Conservation (phyloP, 2,113 vertebrate species). For the Corythornis madagascariensis region DNA sequence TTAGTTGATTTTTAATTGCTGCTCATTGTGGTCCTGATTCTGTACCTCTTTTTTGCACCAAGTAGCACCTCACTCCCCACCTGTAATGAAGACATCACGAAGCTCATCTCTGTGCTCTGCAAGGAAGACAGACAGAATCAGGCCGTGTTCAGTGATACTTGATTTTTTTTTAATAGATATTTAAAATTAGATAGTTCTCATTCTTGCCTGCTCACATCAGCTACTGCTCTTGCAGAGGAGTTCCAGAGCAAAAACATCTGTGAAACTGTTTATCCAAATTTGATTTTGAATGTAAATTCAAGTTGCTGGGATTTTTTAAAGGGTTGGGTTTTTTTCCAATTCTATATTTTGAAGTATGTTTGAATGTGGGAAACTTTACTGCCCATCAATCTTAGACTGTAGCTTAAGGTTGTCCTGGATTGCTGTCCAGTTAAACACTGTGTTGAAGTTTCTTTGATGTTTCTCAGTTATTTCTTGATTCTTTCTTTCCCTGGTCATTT, state of each 20-base stretch:
- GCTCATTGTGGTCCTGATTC: slow-evolving; percentile 26
- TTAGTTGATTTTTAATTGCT: slow-evolving; percentile 29
- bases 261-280: slow-evolving; percentile 15
- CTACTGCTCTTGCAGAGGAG: not conserved
- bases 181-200: slow-evolving; percentile 10
- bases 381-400: not conserved
- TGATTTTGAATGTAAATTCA: slow-evolving; percentile 10
- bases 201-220: slow-evolving; percentile 25
- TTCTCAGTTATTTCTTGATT: not conserved
- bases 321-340: not conserved
- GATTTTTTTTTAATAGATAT: slow-evolving; percentile 59
- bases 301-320: not conserved
- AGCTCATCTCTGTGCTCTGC: not conserved
- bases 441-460: not conserved
- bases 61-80: not conserved
- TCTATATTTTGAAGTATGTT: not conserved
- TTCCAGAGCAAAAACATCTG: not conserved
- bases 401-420: not conserved
- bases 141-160: slow-evolving; percentile 30
- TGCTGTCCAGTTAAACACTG: not conserved
- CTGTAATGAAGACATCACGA: not conserved
- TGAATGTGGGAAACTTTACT: not conserved
- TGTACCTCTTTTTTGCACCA: not conserved
- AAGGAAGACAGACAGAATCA: not conserved
- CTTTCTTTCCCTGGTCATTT: not conserved